Conservation (phyloP, 2,113 vertebrate species). For the Heterochromis multidens region DNA sequence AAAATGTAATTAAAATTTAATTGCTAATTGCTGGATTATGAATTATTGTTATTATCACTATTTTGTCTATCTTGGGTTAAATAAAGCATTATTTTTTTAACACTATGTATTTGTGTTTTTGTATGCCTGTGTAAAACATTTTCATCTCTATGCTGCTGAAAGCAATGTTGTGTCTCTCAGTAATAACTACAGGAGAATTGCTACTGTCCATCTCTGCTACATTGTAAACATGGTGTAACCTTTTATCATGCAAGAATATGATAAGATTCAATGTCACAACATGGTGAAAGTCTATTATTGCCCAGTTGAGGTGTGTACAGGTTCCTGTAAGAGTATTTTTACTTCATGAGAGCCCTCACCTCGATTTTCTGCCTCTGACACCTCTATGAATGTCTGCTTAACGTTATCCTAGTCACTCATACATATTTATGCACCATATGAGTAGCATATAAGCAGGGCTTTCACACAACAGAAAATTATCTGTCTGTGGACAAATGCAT, state of each 20-base stretch:
- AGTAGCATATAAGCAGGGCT: not conserved
- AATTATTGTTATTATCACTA: not conserved
- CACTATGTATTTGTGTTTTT: not conserved
- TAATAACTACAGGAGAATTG: not conserved
- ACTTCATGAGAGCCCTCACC: slow-evolving; percentile 3
- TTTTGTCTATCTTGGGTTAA: accelerated
- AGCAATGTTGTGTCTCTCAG: not conserved
- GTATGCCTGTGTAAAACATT: not conserved
- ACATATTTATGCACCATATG: slow-evolving; percentile 7
- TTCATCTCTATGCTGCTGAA: not conserved
- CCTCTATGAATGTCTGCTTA: slow-evolving; percentile 28
- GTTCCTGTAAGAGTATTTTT: not conserved
- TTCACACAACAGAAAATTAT: not conserved
- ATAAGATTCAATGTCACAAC: slow-evolving; percentile 22
- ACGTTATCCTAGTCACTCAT: slow-evolving; percentile 1
- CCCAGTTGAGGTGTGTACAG: not conserved
- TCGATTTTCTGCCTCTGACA: slow-evolving; percentile 37
- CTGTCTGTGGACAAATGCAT: not conserved
- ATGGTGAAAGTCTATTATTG: slow-evolving; percentile 6
- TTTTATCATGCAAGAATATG: slow-evolving; percentile 8
- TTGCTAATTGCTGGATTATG: not conserved
- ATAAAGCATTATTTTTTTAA: not conserved
- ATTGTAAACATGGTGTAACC: slow-evolving; percentile 1
- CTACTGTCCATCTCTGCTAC: not conserved
- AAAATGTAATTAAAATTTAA: not conserved